Evolutionary conservation across 2,113 vertebrate species (phyloP), one percentile per base, ranked within the genome.

Genomic region (Phyllostomus discolor): DNA sequence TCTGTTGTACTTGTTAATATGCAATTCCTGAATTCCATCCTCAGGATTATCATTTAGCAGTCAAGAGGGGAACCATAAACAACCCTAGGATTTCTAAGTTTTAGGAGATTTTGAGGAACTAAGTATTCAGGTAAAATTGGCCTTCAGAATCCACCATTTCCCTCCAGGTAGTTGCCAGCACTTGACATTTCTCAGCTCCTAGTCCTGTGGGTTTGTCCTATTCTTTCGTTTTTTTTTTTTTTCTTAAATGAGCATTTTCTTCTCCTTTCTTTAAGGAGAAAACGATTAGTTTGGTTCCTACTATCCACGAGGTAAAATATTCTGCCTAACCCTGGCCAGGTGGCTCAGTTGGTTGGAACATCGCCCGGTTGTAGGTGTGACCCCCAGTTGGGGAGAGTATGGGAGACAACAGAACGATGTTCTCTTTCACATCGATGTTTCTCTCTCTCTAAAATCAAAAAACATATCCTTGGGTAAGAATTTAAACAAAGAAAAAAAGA

Each of bases 1-100:
- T 96, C 67, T 88, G 81, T 59, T 86, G 67, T 64, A 33, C 86
- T 93, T 70, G 10, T 92, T 97, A 93, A 97, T 76, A 94, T 91
- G 79, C n/a, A 28, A 62, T 93, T 95, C 75, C 38, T 46, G 54
- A 96, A 83, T 92, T 57, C 10, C 26, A 97, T 12, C 59, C 73
- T 78, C 41, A 94, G 78, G 80, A 94, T 94, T 35, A 89, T 35
- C 41, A 81, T 62, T 62, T 95, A 73, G 50, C 67, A 81, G 62
- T 67, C 52, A 26, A 93, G 26, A 57, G 48, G 35, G 80, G 78
- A 90, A 72, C 35, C 28, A 90, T 2, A 17, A 41, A 31, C 35
- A 88, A 67, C 78, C 72, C 50, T 31, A 94, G 82, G n/a, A 75
- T 85, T 35, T 83, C 26, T 12, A 91, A 94, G 81, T 88, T 81